Evolutionary conservation across 92 coral and sea anemone species (phyloP), one percentile per base, ranked within the genome.

Genomic region (Ricordea florida): DNA sequence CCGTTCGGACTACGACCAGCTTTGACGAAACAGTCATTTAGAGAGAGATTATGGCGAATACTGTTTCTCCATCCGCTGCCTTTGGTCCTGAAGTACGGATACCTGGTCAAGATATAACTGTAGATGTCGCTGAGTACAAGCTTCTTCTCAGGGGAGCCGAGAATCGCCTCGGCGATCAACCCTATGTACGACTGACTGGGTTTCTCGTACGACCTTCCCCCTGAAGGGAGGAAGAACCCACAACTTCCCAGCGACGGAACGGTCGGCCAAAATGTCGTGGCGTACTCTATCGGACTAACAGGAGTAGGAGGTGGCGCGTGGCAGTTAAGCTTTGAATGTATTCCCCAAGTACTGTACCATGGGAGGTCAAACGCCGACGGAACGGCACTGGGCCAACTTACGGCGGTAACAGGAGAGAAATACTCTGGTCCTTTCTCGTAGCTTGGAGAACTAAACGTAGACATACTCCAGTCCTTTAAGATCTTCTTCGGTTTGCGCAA

Each of bases 51-150:
- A 42, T 93, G 98, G 6, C 98, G 86, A 46, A 93, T 93, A 69
- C 98, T 93, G 85, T 93, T 93, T 60, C 94, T 84, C 98, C 98
- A 93, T n/a, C 98, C 98, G 11, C 93, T 93, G 10, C 98, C 98
- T 57, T 92, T 92, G 73, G 89, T 93, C 66, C 90, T 85, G 79
- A 93, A 93, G 82, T 93, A 93, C 1, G 98, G 93, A 46, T 90
- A 93, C 46, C 89, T 92, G 2, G 89, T 86, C 67, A 90, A 89
- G 47, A 93, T 93, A 48, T 71, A 78, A 40, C 86, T 89, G 85
- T 93, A 93, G 31, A 93, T 93, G 28, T 93, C 98, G 78, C 98
- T 93, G 27, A 93, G 82, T 7, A 93, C 90, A 10, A 93, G 87
- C 51, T 93, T 87, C 69, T 93, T 91, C 77, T 93, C 98, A 0